Base-by-base conservation (phyloP, 2,797 vertebrate species). In the Anas bahamensis region DNA sequence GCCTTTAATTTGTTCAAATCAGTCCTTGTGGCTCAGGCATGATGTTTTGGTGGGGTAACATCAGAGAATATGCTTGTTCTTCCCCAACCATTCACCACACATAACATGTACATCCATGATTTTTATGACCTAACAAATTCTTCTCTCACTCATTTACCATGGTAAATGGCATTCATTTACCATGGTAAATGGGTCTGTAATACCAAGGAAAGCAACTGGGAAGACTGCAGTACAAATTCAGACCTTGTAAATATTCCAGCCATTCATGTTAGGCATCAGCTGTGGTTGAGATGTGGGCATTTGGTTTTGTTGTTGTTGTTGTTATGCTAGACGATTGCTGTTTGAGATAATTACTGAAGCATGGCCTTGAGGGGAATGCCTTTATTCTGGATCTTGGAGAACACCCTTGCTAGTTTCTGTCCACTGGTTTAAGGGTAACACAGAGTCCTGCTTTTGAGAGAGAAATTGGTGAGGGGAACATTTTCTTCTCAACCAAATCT, bases 71-170 rank as follows among this genome's bases (percentile, higher is more conserved):
- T 42, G 13, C n/a, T 86, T 90, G 46, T 24, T 89, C 24, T 28
- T 93, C 56, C 39, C 24, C 55, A 73, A 0, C 29, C 26, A 52
- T 86, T 93, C 69, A 83, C 76, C 64, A 73, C 11, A 2, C 8
- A 3, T 77, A 77, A 56, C 59, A 37, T 17, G 28, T 35, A 56
- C 29, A 46, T 29, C 74, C 56, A 72, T 69, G 33, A 96, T 82
- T 86, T 94, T 91, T 89, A 83, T 61, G 39, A 68, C n/a, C 18
- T 87, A 90, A 55, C 33, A 85, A 65, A 91, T 95, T 93, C 52
- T 80, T 94, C 72, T 70, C 50, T 94, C 31, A 4, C 10, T 92
- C 46, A 75, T 89, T 86, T 94, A 31, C 28, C 10, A 55, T 48
- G 52, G 75, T 63, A 78, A 90, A 90, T 60, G 33, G 18, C 28